A percentile compares a stretch with the other conserved stretches of the same genome.
phyloP scores from a whole-genome alignment of 1,140 invertebrate genomes.

The Macrotrachela quadricornifera region DNA sequence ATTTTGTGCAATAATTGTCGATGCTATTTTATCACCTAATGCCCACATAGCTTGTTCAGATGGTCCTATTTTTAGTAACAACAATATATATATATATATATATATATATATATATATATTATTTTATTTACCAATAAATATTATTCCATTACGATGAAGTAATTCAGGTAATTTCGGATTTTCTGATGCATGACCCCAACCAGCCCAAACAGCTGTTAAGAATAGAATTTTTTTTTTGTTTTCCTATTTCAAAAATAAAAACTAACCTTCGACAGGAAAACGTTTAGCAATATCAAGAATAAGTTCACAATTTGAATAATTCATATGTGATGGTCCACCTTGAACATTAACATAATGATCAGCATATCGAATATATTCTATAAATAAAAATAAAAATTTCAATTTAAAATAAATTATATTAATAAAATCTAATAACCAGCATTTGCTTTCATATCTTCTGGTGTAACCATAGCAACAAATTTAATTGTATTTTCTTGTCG shows the following conservation, averaged over 20 bases:
- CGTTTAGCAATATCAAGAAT: conserved; percentile 84
- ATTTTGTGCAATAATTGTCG: conserved; percentile 94
- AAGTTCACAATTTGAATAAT: conserved; percentile 98
- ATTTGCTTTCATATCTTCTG: conserved; percentile 68
- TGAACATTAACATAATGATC: conserved; percentile 94
- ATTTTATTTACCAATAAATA: conserved; percentile 27
- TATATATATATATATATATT: no score
- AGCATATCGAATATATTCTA: conserved; percentile 95
- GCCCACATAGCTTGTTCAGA: conserved; percentile 99
- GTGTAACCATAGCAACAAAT: conserved; percentile 96
- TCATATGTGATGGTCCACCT: conserved; percentile 93
- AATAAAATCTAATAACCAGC: conserved; percentile 28
- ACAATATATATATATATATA: no score
- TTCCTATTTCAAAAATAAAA: no score
- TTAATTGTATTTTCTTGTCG: conserved; percentile 81
- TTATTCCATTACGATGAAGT: conserved; percentile 61
- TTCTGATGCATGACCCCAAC: conserved; percentile 98
- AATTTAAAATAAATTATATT: conserved; percentile 1
- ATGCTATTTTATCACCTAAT: conserved; percentile 95
- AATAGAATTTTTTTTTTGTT: no score
- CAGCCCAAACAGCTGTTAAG: conserved; percentile 81
- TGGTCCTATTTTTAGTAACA: conserved; percentile 37
- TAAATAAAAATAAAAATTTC: conserved; percentile 11
- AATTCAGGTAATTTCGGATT: conserved; percentile 92
- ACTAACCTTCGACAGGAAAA: conserved; percentile 53